Evolutionary conservation across 1,140 invertebrate species (phyloP).

Genomic region (Microvelia longipes): DNA sequence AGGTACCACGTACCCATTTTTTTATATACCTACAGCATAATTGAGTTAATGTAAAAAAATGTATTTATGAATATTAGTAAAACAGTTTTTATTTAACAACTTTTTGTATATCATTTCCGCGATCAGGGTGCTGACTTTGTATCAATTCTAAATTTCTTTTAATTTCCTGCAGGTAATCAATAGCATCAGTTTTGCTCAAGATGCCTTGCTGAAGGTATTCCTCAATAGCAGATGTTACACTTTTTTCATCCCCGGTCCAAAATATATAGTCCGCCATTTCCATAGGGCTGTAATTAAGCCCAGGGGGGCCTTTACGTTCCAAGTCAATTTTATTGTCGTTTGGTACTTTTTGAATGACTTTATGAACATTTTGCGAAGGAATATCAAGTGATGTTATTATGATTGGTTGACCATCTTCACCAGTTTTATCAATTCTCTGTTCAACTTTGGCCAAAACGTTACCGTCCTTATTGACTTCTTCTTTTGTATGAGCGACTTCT

Average conservation of each 20-base stretch:
- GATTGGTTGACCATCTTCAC: not conserved
- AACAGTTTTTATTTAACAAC: not conserved
- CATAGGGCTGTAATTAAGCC: conserved; percentile 45
- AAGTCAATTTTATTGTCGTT: not conserved
- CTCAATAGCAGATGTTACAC: conserved; percentile 52
- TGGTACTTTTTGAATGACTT: conserved; percentile 1
- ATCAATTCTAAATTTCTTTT: conserved; percentile 50
- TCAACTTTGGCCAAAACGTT: conserved; percentile 10
- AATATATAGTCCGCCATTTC: conserved; percentile 63
- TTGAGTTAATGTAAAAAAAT: too few species aligned
- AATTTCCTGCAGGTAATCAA: conserved; percentile 54
- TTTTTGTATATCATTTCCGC: not conserved
- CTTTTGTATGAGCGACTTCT: not conserved
- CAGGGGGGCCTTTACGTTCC: conserved; percentile 25
- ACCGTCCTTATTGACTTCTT: conserved; percentile 12
- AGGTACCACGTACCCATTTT: too few species aligned
- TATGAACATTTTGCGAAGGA: conserved; percentile 13
- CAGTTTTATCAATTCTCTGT: conserved; percentile 11
- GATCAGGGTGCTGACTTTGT: conserved; percentile 37
- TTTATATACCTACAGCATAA: too few species aligned
- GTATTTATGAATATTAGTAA: too few species aligned
- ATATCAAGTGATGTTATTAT: conserved; percentile 14
- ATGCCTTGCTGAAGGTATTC: conserved; percentile 53
- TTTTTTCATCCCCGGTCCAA: conserved; percentile 58
- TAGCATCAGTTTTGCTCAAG: conserved; percentile 50